Conservation (phyloP, 2,888 invertebrate species). For the Diogma glabrata region DNA sequence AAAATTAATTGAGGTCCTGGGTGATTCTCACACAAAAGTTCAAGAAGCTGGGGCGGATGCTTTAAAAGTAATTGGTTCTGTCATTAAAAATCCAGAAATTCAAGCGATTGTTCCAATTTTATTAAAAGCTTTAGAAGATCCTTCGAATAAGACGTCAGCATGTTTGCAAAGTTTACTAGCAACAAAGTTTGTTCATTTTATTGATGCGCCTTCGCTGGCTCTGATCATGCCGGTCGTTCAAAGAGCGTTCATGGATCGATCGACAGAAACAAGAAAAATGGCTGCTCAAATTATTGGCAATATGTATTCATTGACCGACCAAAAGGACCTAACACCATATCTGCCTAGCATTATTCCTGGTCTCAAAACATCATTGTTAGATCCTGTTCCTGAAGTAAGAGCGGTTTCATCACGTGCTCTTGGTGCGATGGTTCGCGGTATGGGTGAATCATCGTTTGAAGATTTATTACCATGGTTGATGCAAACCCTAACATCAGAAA, state of each 20-base stretch:
- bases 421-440: conserved; percentile 94
- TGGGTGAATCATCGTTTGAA: conserved; percentile 93
- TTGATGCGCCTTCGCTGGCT: conserved; percentile 96
- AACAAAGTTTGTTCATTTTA: conserved; percentile 97
- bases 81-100: conserved; percentile 97
- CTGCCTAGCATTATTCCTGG: conserved; percentile 94
- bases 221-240: conserved; percentile 99
- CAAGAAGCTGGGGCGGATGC: conserved; percentile 96
- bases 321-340: conserved; percentile 95
- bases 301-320: conserved; percentile 98
- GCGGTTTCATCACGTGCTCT: conserved; percentile 92
- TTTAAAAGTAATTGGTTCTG: conserved; percentile 89
- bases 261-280: conserved; percentile 97
- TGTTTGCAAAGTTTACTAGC: conserved; percentile 90
- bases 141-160: conserved; percentile 84
- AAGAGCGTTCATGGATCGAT: conserved; percentile 93
- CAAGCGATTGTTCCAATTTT: conserved; percentile 84
- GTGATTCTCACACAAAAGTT: conserved; percentile 95
- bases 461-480: conserved; percentile 97
- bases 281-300: conserved; percentile 99
- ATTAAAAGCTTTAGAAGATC: conserved; percentile 87
- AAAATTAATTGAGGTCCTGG: conserved; percentile 88
- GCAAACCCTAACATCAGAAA: conserved; percentile 92
- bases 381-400: conserved; percentile 96
- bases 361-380: conserved; percentile 85